Percentiles rank a stretch among this genome's conserved stretches.
Conservation (phyloP, 2,888 invertebrate genomes). For the Hydropsyche betteni region DNA sequence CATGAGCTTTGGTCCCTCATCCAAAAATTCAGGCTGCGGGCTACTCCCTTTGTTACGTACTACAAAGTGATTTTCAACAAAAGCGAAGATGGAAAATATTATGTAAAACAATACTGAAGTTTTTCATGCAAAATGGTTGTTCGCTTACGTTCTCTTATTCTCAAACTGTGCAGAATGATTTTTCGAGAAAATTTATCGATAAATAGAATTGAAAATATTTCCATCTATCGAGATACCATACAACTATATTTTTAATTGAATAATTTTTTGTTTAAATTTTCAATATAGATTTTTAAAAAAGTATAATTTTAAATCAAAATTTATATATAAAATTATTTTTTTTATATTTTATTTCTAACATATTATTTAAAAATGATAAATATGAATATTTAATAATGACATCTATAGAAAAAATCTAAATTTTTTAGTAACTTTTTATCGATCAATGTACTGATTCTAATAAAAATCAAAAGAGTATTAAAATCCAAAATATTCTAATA, state of each 20-base stretch:
- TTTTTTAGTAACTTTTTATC: no score
- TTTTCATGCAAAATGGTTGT: constrained; percentile 39
- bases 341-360: no score
- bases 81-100: constrained; percentile 46
- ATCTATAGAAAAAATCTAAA: no score
- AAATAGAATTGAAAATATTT: not conserved
- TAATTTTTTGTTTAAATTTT: constrained; percentile 8
- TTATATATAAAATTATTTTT: no score
- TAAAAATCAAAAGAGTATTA: no score
- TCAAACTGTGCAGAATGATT: not conserved
- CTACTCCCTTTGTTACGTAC: constrained; percentile 44
- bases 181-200: not conserved
- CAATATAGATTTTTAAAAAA: not conserved
- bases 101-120: constrained; percentile 42
- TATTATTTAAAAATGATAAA: no score
- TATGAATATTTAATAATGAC: no score
- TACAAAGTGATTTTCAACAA: constrained; percentile 42
- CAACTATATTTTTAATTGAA: not conserved
- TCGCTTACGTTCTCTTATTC: not conserved
- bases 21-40: constrained; percentile 38
- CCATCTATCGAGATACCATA: not conserved
- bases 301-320: no score
- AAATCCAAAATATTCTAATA: no score
- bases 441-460: no score
- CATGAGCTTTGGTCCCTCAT: constrained; percentile 18